These are phyloP conservation scores for Lamellibrachia luymesi DNA, from an alignment of 1,140 invertebrate species.

Conservation along the genomic window DNA sequence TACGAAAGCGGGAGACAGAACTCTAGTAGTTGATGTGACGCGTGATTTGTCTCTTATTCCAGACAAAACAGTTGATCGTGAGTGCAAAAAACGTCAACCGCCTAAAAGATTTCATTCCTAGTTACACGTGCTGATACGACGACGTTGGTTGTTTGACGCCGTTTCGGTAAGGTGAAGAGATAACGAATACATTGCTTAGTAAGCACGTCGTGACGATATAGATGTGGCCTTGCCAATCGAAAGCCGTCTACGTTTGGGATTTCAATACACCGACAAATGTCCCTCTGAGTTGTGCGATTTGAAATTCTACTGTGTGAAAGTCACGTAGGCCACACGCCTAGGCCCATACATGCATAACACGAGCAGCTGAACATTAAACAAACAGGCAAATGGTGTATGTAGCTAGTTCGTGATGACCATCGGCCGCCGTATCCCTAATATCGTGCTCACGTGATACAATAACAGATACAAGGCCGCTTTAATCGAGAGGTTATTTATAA, in stretches of 20 bases:
- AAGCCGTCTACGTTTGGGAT: not conserved
- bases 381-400: not conserved
- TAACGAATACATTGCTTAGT: not conserved
- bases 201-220: not conserved
- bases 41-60: not conserved
- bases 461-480: not conserved
- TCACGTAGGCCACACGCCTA: not conserved
- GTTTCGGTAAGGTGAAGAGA: not conserved
- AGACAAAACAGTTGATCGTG: not conserved
- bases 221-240: not conserved
- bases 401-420: not conserved
- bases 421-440: not conserved
- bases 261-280: not conserved
- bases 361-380: not conserved
- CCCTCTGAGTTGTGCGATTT: not conserved
- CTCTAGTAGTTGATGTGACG: not conserved
- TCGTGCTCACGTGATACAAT: not conserved
- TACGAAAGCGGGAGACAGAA: not conserved
- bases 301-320: not conserved
- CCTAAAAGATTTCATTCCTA: not conserved
- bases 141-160: not conserved
- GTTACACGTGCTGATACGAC: not conserved
- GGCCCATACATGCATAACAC: not conserved
- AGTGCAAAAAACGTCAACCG: not conserved
- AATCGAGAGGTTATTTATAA: not conserved